Conservation (phyloP, 30 jellyfish, hydroid and myxozoan genomes). For the Hydra vulgaris region DNA sequence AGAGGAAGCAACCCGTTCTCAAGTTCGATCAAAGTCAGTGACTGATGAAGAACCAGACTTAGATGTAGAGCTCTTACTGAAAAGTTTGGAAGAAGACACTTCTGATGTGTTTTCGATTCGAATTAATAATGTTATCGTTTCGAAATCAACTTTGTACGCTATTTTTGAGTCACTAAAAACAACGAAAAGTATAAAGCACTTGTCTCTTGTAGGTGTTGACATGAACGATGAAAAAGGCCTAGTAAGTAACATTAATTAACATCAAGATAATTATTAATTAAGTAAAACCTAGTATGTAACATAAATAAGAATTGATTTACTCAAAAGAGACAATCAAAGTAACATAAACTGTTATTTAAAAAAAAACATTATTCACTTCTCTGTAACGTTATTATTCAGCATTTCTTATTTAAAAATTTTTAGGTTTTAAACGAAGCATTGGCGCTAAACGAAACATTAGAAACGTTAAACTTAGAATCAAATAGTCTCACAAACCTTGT, state of each 20-base stretch:
- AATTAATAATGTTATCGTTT: constrained; percentile 20
- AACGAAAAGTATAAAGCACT: constrained; percentile 16
- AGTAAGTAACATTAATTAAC: neutral
- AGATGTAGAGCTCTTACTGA: constrained; percentile 7
- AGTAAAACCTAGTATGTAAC: neutral
- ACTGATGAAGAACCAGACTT: constrained; percentile 34
- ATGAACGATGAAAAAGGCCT: constrained; percentile 31
- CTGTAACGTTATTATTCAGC: too few species aligned
- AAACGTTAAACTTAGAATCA: constrained; percentile 25
- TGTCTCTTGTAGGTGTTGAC: constrained; percentile 25
- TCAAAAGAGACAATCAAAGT: too few species aligned
- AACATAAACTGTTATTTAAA: too few species aligned
- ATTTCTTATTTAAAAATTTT: too few species aligned
- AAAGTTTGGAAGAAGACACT: constrained; percentile 27
- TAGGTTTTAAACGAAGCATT: constrained; percentile 32
- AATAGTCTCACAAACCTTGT: constrained; percentile 18
- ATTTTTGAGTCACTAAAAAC: constrained; percentile 30
- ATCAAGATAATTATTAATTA: neutral
- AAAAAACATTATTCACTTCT: too few species aligned
- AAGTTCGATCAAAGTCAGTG: constrained; percentile 21
- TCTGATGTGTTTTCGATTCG: constrained; percentile 28
- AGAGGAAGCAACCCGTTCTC: neutral
- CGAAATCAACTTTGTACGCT: constrained; percentile 3
- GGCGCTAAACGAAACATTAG: constrained; percentile 19
- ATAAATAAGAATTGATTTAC: too few species aligned